These are phyloP conservation scores for Echinops telfairi DNA, from an alignment of 2,113 vertebrate genomes.

Conservation along the genomic window DNA sequence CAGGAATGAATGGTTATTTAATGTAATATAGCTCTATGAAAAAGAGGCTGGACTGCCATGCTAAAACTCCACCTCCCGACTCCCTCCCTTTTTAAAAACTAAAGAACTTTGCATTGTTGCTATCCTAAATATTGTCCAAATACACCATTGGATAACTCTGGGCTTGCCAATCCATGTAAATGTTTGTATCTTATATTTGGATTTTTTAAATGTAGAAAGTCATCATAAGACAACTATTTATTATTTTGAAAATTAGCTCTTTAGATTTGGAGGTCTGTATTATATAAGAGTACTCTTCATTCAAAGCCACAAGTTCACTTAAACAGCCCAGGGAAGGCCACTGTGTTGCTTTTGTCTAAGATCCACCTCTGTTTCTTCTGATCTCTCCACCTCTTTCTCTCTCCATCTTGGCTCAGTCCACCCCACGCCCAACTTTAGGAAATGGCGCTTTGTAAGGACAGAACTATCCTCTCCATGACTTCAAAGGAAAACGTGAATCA, in stretches of 20 bases:
- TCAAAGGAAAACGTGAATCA: conserved; percentile 74
- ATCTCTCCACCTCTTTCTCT: neutral
- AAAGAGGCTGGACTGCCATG: neutral
- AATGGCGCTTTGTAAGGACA: conserved; percentile 28
- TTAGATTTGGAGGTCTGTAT: neutral
- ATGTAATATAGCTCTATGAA: neutral
- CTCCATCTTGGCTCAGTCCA: neutral
- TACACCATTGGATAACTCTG: neutral
- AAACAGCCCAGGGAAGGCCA: neutral
- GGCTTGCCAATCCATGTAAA: neutral
- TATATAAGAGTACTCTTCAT: neutral
- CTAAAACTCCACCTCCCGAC: too few relatives aligned
- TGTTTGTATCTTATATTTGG: neutral
- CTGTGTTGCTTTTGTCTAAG: neutral
- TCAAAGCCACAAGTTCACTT: neutral
- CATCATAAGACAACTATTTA: neutral
- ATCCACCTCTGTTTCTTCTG: neutral
- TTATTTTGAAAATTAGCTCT: neutral
- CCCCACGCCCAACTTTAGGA: conserved; percentile 7
- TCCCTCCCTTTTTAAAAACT: neutral
- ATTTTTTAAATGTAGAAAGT: neutral
- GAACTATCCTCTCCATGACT: conserved; percentile 35
- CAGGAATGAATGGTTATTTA: neutral
- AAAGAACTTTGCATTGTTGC: neutral
- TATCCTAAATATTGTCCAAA: neutral